Percentiles rank a stretch among this genome's conserved stretches.
phyloP scores from a whole-genome alignment of 2,113 vertebrate species.

The Cairina moschata region DNA sequence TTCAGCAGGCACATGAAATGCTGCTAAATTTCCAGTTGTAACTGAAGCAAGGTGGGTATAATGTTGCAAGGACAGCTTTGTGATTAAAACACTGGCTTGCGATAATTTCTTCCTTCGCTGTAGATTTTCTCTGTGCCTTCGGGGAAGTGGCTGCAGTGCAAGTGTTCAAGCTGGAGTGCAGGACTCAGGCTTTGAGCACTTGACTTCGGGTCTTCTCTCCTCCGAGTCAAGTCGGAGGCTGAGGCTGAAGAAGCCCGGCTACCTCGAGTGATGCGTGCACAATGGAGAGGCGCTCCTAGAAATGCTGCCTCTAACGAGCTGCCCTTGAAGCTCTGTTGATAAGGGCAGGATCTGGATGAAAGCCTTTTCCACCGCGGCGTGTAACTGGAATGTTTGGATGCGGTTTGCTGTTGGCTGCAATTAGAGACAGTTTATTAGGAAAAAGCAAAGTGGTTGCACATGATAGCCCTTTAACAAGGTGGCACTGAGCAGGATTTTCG shows the following conservation, averaged over 20 bases:
- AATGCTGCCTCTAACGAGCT: background rate
- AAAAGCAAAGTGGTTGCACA: background rate
- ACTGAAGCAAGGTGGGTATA: background rate
- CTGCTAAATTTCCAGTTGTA: background rate
- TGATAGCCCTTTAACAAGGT: background rate
- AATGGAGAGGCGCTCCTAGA: background rate
- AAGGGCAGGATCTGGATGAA: background rate
- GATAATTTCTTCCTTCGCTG: background rate
- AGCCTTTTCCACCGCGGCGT: background rate
- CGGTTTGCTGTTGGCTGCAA: background rate
- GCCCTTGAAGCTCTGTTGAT: accelerated
- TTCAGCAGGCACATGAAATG: background rate
- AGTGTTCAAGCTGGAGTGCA: background rate
- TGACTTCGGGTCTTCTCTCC: background rate
- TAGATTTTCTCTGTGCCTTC: background rate
- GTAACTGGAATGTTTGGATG: background rate
- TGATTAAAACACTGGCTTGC: background rate
- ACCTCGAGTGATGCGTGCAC: background rate
- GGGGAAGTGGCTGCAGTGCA: background rate
- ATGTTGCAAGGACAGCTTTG: background rate
- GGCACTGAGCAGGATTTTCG: background rate
- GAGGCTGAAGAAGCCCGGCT: background rate
- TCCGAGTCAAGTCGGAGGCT: background rate
- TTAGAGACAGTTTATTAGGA: background rate
- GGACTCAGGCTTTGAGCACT: background rate